These are phyloP conservation scores for Ranitomeya imitator DNA, from an alignment of 2,113 vertebrate genomes.

Conservation along the genomic window DNA sequence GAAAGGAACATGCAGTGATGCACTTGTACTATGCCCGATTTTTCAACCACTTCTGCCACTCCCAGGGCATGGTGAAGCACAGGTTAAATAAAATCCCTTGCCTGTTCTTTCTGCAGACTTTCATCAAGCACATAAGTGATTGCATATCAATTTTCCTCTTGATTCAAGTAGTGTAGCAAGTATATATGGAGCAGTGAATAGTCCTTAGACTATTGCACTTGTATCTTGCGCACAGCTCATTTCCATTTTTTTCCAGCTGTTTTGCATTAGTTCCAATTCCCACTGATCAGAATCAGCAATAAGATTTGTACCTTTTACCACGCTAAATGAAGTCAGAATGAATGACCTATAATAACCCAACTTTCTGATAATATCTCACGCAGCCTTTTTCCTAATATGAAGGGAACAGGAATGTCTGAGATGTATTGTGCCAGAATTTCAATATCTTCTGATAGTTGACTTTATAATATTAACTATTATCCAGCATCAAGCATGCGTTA, in stretches of 20 bases:
- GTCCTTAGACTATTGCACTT: slow-evolving; percentile 9
- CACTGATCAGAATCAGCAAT: not conserved
- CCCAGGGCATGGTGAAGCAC: slow-evolving; percentile 84
- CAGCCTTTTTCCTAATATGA: not conserved
- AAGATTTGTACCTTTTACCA: slow-evolving; percentile 16
- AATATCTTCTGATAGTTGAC: not conserved
- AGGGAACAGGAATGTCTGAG: not conserved
- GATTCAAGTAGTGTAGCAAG: slow-evolving; percentile 20
- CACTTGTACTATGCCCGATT: slow-evolving; percentile 95
- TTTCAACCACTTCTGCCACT: slow-evolving; percentile 89
- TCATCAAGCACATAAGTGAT: slow-evolving; percentile 22
- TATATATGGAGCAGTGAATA: slow-evolving; percentile 5
- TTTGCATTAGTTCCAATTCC: not conserved
- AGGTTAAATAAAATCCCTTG: slow-evolving; percentile 72
- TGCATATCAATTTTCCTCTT: slow-evolving; percentile 41
- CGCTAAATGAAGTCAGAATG: not conserved
- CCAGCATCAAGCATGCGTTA: not conserved
- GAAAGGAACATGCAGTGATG: slow-evolving; percentile 97
- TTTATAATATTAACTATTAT: not conserved
- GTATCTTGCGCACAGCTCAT: not conserved
- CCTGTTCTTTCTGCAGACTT: slow-evolving; percentile 15
- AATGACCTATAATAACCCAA: not conserved
- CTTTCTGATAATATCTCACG: not conserved
- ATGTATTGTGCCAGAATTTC: not conserved
- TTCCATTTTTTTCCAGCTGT: slow-evolving; percentile 19